These are phyloP conservation scores for Sebastes ruberrimus DNA, from an alignment of 2,797 vertebrate genomes.

Conservation along the genomic window DNA sequence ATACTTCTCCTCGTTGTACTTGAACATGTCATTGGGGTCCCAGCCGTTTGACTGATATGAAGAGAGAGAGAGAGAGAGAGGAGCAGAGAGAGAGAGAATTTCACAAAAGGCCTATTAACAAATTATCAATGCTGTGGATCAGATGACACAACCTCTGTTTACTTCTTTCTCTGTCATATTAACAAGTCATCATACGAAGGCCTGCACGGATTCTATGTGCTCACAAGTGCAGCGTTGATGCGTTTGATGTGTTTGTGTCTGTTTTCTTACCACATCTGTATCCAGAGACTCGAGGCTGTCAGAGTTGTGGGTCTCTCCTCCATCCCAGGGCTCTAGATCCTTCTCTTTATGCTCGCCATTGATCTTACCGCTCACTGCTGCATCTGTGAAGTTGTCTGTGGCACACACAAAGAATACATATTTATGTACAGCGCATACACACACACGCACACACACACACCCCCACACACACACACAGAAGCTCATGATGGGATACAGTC, in stretches of 20 bases:
- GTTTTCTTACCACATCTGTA: slow-evolving; percentile 91
- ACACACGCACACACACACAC: neutral
- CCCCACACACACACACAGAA: neutral
- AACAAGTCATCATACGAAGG: neutral
- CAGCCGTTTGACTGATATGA: slow-evolving; percentile 93
- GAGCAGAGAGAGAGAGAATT: neutral
- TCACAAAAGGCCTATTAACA: neutral
- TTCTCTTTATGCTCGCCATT: slow-evolving; percentile 99
- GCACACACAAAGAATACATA: slow-evolving; percentile 47
- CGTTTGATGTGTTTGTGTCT: neutral
- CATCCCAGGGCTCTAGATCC: slow-evolving; percentile 97
- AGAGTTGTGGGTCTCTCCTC: slow-evolving; percentile 88
- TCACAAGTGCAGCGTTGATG: neutral
- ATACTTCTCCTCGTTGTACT: slow-evolving; percentile 98
- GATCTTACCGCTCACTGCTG: slow-evolving; percentile 90
- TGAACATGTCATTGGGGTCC: slow-evolving; percentile 99
- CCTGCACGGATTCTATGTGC: neutral
- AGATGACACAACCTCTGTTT: neutral
- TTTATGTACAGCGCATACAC: slow-evolving; percentile 10
- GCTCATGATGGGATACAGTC: slow-evolving; percentile 5
- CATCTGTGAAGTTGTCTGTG: slow-evolving; percentile 96
- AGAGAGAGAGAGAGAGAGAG: neutral
- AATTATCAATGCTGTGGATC: slow-evolving; percentile 1
- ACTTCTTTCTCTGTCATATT: neutral
- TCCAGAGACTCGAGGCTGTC: slow-evolving; percentile 96